Base-by-base conservation (phyloP, 2,113 vertebrate species). In the Lophius piscatorius region DNA sequence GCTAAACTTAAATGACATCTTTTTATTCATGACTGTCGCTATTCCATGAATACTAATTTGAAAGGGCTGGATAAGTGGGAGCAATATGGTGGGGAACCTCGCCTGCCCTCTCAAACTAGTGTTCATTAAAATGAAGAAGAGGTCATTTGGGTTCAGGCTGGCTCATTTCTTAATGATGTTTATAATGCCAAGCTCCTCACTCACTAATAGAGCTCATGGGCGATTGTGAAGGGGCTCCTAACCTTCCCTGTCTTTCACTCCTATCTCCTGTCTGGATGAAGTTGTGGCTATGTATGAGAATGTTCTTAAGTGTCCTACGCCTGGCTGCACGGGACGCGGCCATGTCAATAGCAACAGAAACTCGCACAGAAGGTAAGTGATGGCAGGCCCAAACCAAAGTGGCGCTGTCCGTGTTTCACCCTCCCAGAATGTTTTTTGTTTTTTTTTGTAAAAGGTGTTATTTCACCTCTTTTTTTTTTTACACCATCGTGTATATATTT, bases 281-380 rank as follows among this genome's bases (percentile, higher is more conserved):
- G 97, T 99, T 93, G 95, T 99, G 92, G 97, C 97, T 92, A 99
- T 99, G 96, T 96, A 99, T 94, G 97, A 99, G 93, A 99, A 98
- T 94, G 97, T 99, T 91, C 96, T 99, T 94, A 99, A 99, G 95
- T 99, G 97, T 94, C 97, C 97, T 91, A 99, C 97, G 90, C 96
- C 93, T 58, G 97, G 97, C 95, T 99, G 97, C 95, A 98, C 97
- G 78, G 97, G 97, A 93, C 95, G 97, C 64, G 97, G 97, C 90
- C 97, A 99, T 90, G 97, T 99, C 91, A 99, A 99, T 94, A 99
- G 97, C 95, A 99, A 99, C 97, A 95, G 97, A 94, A 99, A 99
- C 93, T 99, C 97, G 35, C 97, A 99, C 91, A 79, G 97, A 92
- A 99, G 97, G 97, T 99, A 94, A 97, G 96, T 90, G 87, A 49